Evolutionary conservation across 2,888 invertebrate genomes (phyloP).

Genomic region (Camptogramma bilineatum): DNA sequence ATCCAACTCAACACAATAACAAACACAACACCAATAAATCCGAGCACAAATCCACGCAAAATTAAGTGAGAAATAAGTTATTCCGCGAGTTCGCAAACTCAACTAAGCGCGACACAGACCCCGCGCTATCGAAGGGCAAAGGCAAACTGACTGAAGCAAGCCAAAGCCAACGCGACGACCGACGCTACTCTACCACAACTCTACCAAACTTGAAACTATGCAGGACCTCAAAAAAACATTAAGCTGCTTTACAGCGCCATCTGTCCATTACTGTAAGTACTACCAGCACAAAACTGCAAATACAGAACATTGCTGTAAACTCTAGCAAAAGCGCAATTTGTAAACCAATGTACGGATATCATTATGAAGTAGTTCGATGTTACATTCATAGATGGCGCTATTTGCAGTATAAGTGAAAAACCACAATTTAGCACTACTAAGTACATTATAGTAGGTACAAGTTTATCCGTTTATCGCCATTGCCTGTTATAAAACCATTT

Average conservation of each 20-base stretch:
- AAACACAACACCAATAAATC: slow-evolving; percentile 58
- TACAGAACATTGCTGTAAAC: too few relatives aligned
- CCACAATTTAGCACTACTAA: too few relatives aligned
- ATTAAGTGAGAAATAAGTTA: slow-evolving; percentile 70
- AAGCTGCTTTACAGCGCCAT: slow-evolving; percentile 23
- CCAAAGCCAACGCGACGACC: neutral
- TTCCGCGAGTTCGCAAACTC: slow-evolving; percentile 67
- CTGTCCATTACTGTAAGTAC: slow-evolving; percentile 19
- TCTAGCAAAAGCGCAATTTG: neutral
- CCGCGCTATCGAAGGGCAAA: slow-evolving; percentile 59
- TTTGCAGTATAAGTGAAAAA: neutral
- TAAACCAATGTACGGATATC: neutral
- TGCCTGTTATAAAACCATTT: too few relatives aligned
- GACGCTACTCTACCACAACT: neutral
- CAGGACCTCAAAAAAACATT: neutral
- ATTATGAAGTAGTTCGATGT: slow-evolving; percentile 4
- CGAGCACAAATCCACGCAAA: slow-evolving; percentile 60
- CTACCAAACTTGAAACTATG: neutral
- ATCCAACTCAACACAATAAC: slow-evolving; percentile 53
- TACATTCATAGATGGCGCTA: slow-evolving; percentile 29
- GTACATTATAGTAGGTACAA: too few relatives aligned
- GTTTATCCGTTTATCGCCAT: too few relatives aligned
- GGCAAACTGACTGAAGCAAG: slow-evolving; percentile 61
- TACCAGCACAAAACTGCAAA: neutral
- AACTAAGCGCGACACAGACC: slow-evolving; percentile 52